Evolutionary conservation across 2,113 vertebrate genomes (phyloP).

Genomic region (Vulpes vulpes): DNA sequence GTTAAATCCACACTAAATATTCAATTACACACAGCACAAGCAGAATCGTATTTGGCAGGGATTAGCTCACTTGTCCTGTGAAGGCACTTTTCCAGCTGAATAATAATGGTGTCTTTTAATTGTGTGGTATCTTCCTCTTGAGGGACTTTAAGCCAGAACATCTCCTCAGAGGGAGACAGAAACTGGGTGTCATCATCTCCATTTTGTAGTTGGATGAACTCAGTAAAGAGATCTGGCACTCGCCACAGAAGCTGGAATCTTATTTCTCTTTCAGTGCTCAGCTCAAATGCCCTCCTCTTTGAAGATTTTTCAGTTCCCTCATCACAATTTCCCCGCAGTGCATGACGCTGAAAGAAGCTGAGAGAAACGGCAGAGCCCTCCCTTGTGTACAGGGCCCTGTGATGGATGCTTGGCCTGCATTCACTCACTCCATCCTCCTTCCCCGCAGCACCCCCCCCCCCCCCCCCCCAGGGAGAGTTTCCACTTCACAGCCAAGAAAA

Average conservation of each 20-base stretch:
- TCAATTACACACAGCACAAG: constrained; percentile 65
- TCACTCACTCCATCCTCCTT: background rate
- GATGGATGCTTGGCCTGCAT: background rate
- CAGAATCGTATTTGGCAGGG: constrained; percentile 52
- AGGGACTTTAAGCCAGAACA: background rate
- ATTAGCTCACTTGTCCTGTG: constrained; percentile 52
- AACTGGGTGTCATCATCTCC: constrained; percentile 21
- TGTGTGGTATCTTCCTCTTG: constrained; percentile 38
- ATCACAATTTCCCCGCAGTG: background rate
- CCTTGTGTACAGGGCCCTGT: background rate
- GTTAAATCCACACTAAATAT: constrained; percentile 72
- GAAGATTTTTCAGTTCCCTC: background rate
- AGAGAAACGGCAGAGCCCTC: background rate
- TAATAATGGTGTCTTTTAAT: constrained; percentile 55
- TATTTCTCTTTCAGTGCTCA: constrained; percentile 21
- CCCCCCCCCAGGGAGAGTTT: background rate
- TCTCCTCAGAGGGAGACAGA: constrained; percentile 28
- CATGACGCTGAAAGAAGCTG: background rate
- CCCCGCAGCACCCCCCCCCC: too few relatives aligned
- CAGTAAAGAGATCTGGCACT: background rate
- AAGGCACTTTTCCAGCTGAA: constrained; percentile 67
- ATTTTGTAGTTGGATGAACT: constrained; percentile 35
- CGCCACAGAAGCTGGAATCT: background rate
- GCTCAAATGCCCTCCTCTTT: background rate
- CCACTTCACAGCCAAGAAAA: constrained; percentile 2